Evolutionary conservation across 2,797 vertebrate genomes (phyloP), one percentile per base, ranked within the genome.

Genomic region (Octomys mimax): DNA sequence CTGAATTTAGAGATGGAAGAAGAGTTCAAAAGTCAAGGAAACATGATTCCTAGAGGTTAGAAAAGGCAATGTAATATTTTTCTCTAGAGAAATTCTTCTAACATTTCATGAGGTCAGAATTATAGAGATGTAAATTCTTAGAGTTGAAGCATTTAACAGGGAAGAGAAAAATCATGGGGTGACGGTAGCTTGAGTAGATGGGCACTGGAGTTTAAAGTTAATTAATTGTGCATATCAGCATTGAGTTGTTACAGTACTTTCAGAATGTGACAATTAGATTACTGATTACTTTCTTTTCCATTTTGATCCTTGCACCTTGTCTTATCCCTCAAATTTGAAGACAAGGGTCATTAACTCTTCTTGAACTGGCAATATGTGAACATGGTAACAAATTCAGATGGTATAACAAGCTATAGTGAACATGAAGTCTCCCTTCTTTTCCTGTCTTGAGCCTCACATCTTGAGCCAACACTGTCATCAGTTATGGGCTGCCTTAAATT

Each of bases 281-380:
- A 64, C 24, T 46, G 64, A 95, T 70, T 26, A 57, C 39, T 24
- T 77, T 93, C 12, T 71, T 54, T 91, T 78, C 31, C 18, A 49
- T 82, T 88, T 95, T 62, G 21, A 89, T 89, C 85, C 54, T 8
- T 19, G 33, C 7, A 71, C 46, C 31, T 42, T 93, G 31, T 80
- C 52, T 95, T 70, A 84, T 49, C 26, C 14, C 19, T 46, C 39
- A 54, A 42, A 64, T 62, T 71, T 78, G 46, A 94, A 91, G 92
- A 22, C 62, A 87, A 91, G 16, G 52, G 71, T 75, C 39, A 93
- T 79, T 87, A 42, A 31, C 49, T 62, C 89, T 57, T 88, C 31
- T 73, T 81, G 42, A 70, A 80, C 18, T 64, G 71, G 19, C 77
- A 70, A 57, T 66, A 42, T 22, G 19, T 61, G 7, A 14, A 16